These are phyloP conservation scores for Polyodon spathula DNA, from an alignment of 2,113 vertebrate genomes.

Conservation along the genomic window DNA sequence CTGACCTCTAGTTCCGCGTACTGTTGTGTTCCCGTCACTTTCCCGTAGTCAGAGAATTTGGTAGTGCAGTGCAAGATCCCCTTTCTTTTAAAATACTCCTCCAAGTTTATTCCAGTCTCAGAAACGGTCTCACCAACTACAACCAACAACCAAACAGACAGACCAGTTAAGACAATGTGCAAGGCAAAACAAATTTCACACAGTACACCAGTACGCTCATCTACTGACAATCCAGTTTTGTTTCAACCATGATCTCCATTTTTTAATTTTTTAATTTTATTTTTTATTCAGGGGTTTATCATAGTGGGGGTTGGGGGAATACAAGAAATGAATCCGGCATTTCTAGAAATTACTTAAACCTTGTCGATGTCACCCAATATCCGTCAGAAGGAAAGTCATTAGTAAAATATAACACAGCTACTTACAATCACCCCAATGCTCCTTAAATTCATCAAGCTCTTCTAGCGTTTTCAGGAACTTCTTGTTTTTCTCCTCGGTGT, in stretches of 20 bases:
- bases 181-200: not conserved
- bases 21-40: slow-evolving; percentile 65
- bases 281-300: too few species aligned
- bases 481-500: slow-evolving; percentile 62
- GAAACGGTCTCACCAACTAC: slow-evolving; percentile 60
- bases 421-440: slow-evolving; percentile 76
- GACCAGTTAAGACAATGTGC: not conserved
- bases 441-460: slow-evolving; percentile 77
- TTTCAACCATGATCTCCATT: too few species aligned
- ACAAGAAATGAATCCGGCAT: too few species aligned
- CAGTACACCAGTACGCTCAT: not conserved
- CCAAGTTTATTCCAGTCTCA: slow-evolving; percentile 68
- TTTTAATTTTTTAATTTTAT: too few species aligned
- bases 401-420: too few species aligned
- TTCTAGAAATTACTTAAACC: too few species aligned
- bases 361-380: too few species aligned
- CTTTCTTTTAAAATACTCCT: slow-evolving; percentile 70
- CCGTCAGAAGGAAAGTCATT: too few species aligned
- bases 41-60: slow-evolving; percentile 79
- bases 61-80: slow-evolving; percentile 76
- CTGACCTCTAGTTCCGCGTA: slow-evolving; percentile 72
- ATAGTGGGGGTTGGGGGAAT: too few species aligned
- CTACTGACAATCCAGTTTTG: too few species aligned
- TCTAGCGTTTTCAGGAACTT: slow-evolving; percentile 79
- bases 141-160: slow-evolving; percentile 11